Base-by-base conservation (phyloP, 2,888 invertebrate genomes). In the Euzophera pinguis region DNA sequence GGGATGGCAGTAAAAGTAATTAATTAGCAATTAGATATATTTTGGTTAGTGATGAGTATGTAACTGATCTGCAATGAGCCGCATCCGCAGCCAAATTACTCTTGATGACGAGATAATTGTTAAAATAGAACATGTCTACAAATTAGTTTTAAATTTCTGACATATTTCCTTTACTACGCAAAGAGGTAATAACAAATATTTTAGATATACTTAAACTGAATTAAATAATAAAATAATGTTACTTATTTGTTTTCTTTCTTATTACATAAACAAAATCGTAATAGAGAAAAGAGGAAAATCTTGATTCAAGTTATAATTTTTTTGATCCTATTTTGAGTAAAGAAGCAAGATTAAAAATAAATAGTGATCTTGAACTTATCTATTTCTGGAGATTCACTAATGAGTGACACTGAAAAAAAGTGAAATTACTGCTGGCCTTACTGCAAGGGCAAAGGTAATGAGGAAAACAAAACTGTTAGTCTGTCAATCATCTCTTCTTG, bases 331-430 rank as follows among this genome's bases (percentile, higher is more conserved):
- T n/a, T 22, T 22, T 22, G 5, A 22, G 22, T 5, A 22, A 27
- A 7, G 8, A 43, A 1, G 12, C 32, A 45, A 45, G 9, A 14
- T 45, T 29, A 14, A 32, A 45, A 29, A 3, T 29, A 14, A 29
- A 10, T 7, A 3, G 12, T 29, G 43, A 13, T 13, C 45, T 45
- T 45, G 29, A 35, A 35, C 35, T 12, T 43, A 22, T 47, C 34
- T 34, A 47, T 35, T 16, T 35, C 12, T 14, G 14, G 29, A 13
- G 5, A 16, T 22, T 35, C 47, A 14, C 22, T 35, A 47, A 35
- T 47, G 35, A 47, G 35, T 32, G 47, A 47, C 47, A 47, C 34
- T 35, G 47, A 47, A 14, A 32, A 29, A 10, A 45, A 45, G 47
- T 47, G 35, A 34, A 47, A 35, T 35, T 35, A 47, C 47, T 10